Base-by-base conservation (phyloP, 2,113 vertebrate genomes). In the Acanthochromis polyacanthus region DNA sequence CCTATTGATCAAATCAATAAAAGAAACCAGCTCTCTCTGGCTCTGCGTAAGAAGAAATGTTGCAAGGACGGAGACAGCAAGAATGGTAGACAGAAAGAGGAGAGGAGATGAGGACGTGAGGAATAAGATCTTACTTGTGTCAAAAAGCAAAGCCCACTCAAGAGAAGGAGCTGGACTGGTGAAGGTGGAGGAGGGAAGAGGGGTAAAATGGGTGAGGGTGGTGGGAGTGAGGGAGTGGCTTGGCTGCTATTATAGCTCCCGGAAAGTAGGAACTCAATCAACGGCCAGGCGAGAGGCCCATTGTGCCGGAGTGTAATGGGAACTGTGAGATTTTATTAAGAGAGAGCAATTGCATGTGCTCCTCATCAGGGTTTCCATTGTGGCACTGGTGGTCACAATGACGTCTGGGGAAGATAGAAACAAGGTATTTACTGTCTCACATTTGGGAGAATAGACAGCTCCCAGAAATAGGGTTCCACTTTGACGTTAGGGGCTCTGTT, bases 321-420 rank as follows among this genome's bases (percentile, higher is more conserved):
- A 94, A 95, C 92, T 93, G 89, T 92, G 92, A 95, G 93, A 94
- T 94, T 94, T 94, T 95, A 95, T 94, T 94, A 95, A 94, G 92
- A 93, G 92, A 93, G 91, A 93, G 93, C 93, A 93, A 94, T 94
- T 93, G 93, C 93, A 90, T 94, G 93, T 86, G 92, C 88, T 92
- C 88, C 93, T 95, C 94, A 93, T 95, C 93, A 92, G 90, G 89
- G 81, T 81, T 86, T 89, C 87, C 89, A 94, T 94, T 94, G 94
- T 94, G 85, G 73, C 84, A 61, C 73, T 68, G 87, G 88, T 90
- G 93, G 91, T 90, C 93, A 92, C 92, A 91, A 90, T 89, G 92
- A 89, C 86, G 81, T 84, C 88, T 88, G 89, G 78, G 82, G 77
- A 74, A 84, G 89, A 90, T 84, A 89, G 91, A 91, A 86, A 92